Evolutionary conservation across 1,140 invertebrate species (phyloP), one percentile per base, ranked within the genome.

Genomic region (Plectus sambesii): DNA sequence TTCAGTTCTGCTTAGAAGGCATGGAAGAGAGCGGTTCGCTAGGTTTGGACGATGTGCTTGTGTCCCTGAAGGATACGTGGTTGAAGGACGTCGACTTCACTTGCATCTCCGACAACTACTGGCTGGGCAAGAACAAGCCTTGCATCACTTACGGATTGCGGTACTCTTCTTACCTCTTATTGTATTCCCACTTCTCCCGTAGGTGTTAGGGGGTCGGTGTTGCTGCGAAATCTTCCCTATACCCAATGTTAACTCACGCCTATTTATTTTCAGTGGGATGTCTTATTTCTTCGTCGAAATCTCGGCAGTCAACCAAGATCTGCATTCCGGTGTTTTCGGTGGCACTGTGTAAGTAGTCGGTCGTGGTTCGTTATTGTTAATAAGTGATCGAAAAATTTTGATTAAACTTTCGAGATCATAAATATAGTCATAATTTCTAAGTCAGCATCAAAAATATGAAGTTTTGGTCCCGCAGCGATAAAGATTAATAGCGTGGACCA

Each of bases 21-120:
- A 98, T 98, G 92, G 93, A 98, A 74, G 93, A 98, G 72, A 84
- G 80, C 62, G 90, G 92, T 5, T 94, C 88, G 51, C 84, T 87
- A 71, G 92, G 92, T 24, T 73, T 98, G 8, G 88, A 97, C 70
- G 83, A 87, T 2, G 70, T 94, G 12, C 72, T 98, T 1, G 72
- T 78, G 53, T 68, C 79, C 3, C 74, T 77, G 53, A 87, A 88
- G 70, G 76, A 81, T 47, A 73, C 70, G 43, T 97, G 93, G 43
- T 59, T 66, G 19, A 26, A 72, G 59, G 77, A 79, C 68, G 80
- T 90, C 0, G 90, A 97, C 70, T 94, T 81, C 74, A 86, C 94
- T 25, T 96, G 89, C 69, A 96, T 98, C 63, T 94, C 89, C 35
- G 93, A 98, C 68, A 98, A 96, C 74, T 98, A 97, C 66, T 98